phyloP scores from a whole-genome alignment of 2,888 invertebrate species.

The Cephus runcator region DNA sequence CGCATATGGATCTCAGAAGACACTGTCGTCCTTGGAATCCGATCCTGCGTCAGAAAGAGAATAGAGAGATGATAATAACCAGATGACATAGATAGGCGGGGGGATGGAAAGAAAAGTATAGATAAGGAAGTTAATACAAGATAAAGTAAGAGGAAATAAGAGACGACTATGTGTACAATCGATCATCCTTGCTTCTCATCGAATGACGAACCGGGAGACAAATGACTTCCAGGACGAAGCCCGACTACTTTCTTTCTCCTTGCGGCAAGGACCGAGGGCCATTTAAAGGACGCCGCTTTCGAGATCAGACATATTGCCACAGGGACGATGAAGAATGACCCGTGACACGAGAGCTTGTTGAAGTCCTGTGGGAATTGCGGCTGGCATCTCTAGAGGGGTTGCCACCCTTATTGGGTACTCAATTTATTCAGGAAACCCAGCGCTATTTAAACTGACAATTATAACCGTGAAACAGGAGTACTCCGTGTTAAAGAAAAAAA shows the following conservation, averaged over 20 bases:
- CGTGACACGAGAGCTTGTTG: background rate
- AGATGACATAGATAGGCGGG: background rate
- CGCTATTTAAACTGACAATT: background rate
- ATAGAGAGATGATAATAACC: background rate
- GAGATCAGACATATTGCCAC: slow-evolving; percentile 12
- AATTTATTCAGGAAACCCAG: background rate
- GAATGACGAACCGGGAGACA: slow-evolving; percentile 18
- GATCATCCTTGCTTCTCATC: background rate
- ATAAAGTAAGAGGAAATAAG: background rate
- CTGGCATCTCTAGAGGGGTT: background rate
- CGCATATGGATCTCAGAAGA: slow-evolving; percentile 59
- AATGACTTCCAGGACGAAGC: slow-evolving; percentile 24
- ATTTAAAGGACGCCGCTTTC: slow-evolving; percentile 4
- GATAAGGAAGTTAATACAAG: background rate
- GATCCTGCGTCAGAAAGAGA: slow-evolving; percentile 34
- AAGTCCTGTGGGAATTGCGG: background rate
- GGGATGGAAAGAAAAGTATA: background rate
- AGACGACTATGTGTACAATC: background rate
- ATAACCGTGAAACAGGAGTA: background rate
- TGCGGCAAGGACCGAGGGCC: background rate
- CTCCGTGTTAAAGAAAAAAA: background rate
- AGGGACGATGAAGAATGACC: slow-evolving; percentile 27
- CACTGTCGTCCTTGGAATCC: slow-evolving; percentile 56
- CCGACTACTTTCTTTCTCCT: slow-evolving; percentile 10
- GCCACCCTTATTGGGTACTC: background rate